These are phyloP conservation scores for Phasia obesa DNA, from an alignment of 2,888 invertebrate species.

Conservation along the genomic window DNA sequence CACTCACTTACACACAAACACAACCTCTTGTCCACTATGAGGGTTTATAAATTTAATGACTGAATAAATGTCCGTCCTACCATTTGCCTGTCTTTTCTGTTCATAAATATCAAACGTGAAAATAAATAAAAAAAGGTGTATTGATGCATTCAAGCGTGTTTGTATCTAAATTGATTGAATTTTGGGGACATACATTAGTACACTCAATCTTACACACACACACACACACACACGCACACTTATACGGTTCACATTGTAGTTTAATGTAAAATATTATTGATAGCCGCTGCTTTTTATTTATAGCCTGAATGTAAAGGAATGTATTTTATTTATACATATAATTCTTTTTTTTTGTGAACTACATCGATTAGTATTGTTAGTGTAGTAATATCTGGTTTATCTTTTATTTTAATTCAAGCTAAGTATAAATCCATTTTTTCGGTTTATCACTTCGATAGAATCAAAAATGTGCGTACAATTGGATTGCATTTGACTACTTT, in stretches of 20 bases:
- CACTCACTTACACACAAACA: constrained; percentile 4
- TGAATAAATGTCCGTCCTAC: constrained; percentile 27
- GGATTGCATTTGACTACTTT: too few species aligned
- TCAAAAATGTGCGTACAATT: too few species aligned
- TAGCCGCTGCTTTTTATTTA: too few species aligned
- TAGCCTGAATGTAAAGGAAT: too few species aligned
- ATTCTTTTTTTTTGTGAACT: too few species aligned
- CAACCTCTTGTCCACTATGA: constrained; percentile 7
- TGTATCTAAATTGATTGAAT: constrained; percentile 71
- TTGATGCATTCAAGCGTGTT: constrained; percentile 66
- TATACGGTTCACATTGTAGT: not conserved
- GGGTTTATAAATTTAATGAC: constrained; percentile 48
- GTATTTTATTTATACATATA: too few species aligned
- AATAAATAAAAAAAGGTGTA: constrained; percentile 55
- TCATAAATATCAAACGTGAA: constrained; percentile 19
- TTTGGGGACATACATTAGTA: constrained; percentile 70
- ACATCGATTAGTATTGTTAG: too few species aligned
- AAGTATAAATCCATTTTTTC: too few species aligned
- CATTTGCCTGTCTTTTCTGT: constrained; percentile 20
- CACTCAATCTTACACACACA: constrained; percentile 12
- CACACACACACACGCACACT: not conserved
- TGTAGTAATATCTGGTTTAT: too few species aligned
- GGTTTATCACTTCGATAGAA: too few species aligned
- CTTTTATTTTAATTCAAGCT: too few species aligned
- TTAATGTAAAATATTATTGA: too few species aligned